Evolutionary conservation across 1,140 invertebrate genomes (phyloP), one percentile per base, ranked within the genome.

Genomic region (Aleiodes sp.): DNA sequence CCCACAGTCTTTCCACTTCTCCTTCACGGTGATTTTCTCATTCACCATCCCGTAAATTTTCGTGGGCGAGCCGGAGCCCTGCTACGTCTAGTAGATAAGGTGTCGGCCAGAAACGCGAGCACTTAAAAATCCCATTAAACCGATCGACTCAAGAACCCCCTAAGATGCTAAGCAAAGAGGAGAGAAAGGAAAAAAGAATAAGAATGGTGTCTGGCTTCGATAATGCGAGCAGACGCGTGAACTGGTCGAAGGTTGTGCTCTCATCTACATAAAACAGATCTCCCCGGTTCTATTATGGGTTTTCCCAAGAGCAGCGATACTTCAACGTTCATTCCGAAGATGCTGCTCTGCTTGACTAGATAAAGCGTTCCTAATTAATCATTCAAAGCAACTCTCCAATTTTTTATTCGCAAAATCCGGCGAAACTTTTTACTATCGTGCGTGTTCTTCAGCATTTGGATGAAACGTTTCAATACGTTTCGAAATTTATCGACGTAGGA

Each of bases 91-190:
- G 68, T 35, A 76, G 74, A 76, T 75, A 76, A 76, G 73, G 68
- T 33, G 12, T 31, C 14, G 6, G 14, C 4, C 21, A 19, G 70
- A 26, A 37, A n/a, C 29, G 59, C 59, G 56, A 65, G 68, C 74
- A 74, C 74, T 77, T 74, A 76, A 72, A 73, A 73, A 64, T 73
- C 73, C 74, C 75, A 77, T 76, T 77, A 77, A 72, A 76, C 70
- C 70, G 69, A 77, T 74, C 75, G 65, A 67, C 65, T 72, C 26
- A 65, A 68, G 73, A 41, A 26, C 19, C 43, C 56, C 57, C 35
- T 43, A n/a, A 41, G 35, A 65, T 33, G 56, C 60, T 37, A 39
- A 59, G 21, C 43, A 39, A 39, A 43, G n/a, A 8, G 52, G 37
- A 21, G 0, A 26, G 7, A 19, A 46, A 46, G 1, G 12, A 26